These are phyloP conservation scores for Brachypteracias leptosomus DNA, from an alignment of 2,113 vertebrate genomes.

Conservation along the genomic window DNA sequence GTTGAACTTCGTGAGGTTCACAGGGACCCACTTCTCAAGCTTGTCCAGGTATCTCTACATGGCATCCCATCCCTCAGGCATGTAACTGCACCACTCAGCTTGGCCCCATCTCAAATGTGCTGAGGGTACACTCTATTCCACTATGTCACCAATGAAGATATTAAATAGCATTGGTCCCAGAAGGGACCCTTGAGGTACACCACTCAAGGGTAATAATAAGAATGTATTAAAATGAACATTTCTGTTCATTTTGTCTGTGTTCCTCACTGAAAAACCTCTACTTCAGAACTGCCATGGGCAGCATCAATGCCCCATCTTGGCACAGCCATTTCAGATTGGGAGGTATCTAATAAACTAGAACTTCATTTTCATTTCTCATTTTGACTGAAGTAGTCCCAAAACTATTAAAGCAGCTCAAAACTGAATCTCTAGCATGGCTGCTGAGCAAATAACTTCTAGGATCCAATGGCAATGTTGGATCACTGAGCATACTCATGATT, in stretches of 20 bases:
- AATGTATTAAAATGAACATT: not conserved
- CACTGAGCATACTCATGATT: not conserved
- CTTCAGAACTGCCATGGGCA: fast-evolving
- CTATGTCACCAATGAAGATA: not conserved
- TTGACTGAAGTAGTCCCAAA: conserved; percentile 45
- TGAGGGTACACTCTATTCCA: not conserved
- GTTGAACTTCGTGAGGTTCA: too few relatives aligned
- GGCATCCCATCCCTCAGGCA: not conserved
- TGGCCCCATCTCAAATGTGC: not conserved
- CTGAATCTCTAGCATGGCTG: not conserved
- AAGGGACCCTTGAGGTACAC: not conserved
- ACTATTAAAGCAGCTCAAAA: conserved; percentile 10
- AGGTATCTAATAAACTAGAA: not conserved
- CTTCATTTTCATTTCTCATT: conserved; percentile 53
- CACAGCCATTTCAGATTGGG: not conserved
- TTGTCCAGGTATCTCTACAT: too few relatives aligned
- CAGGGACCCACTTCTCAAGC: too few relatives aligned
- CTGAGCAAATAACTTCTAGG: not conserved
- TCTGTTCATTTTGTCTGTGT: not conserved
- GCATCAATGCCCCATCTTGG: not conserved
- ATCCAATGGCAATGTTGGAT: not conserved
- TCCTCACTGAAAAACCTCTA: not conserved
- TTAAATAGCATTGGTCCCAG: not conserved
- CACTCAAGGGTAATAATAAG: not conserved
- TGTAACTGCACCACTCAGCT: not conserved